Evolutionary conservation across 1,140 invertebrate genomes (phyloP).

Genomic region (Chironomus tepperi): DNA sequence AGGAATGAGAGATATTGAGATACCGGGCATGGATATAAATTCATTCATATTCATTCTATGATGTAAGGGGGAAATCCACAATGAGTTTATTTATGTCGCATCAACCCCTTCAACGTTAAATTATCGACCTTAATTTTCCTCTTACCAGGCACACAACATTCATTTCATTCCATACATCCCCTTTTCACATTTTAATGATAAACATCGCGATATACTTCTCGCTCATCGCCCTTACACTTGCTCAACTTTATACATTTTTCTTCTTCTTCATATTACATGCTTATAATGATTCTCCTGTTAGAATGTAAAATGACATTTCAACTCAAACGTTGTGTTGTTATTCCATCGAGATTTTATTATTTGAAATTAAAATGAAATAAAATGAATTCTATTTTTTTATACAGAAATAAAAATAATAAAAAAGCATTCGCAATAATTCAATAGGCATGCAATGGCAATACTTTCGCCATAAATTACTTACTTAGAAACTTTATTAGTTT

Average conservation of each 20-base stretch:
- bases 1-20: background rate
- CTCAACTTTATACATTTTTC: background rate
- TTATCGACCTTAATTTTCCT: conserved; percentile 16
- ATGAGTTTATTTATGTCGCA: background rate
- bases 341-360: conserved; percentile 14
- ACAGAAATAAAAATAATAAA: background rate
- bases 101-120: conserved; percentile 1
- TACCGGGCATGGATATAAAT: background rate
- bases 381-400: background rate
- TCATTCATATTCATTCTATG: background rate
- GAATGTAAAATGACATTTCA: conserved; percentile 9
- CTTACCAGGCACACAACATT: too few relatives aligned
- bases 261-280: background rate
- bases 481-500: background rate
- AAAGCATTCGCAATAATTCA: background rate
- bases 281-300: background rate
- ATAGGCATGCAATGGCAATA: background rate
- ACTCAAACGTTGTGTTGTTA: conserved; percentile 6
- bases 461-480: background rate
- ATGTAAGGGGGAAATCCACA: conserved; percentile 9
- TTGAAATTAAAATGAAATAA: conserved; percentile 9
- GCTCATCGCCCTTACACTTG: conserved; percentile 5
- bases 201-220: background rate
- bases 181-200: background rate
- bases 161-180: background rate